Conservation (phyloP, 2,888 invertebrate species). For the Drosophila macrospina region DNA sequence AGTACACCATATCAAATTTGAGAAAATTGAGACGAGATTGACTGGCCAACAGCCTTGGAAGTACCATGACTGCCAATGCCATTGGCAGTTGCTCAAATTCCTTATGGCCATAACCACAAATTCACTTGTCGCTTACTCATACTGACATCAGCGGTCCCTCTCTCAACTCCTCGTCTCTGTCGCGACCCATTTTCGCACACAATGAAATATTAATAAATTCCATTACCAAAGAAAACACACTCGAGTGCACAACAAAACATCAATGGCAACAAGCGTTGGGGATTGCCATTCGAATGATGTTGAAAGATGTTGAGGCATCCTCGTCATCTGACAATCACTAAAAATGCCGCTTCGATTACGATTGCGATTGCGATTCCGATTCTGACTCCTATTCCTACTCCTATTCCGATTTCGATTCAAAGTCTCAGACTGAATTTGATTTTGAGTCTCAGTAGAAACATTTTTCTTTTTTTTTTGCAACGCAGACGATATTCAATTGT, state of each 20-base stretch:
- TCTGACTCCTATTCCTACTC: constrained; percentile 6
- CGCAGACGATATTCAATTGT: constrained; percentile 71
- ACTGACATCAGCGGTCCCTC: constrained; percentile 5
- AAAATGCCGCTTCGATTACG: constrained; percentile 40
- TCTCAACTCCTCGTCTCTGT: background rate
- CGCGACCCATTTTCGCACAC: constrained; percentile 53
- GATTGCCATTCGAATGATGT: constrained; percentile 33
- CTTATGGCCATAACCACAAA: constrained; percentile 63
- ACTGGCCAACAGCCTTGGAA: constrained; percentile 12
- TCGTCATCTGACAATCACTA: constrained; percentile 55
- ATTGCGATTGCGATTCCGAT: constrained; percentile 15
- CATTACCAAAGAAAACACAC: constrained; percentile 79
- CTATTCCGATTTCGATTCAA: constrained; percentile 26
- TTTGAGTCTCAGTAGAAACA: constrained; percentile 49
- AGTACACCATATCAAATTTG: constrained; percentile 16
- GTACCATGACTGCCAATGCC: constrained; percentile 35
- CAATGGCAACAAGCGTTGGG: constrained; percentile 66
- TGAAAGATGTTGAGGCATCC: constrained; percentile 38
- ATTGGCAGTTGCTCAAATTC: constrained; percentile 69
- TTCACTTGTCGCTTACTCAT: constrained; percentile 46
- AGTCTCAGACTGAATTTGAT: constrained; percentile 46
- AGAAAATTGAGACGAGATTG: constrained; percentile 16
- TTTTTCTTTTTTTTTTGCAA: constrained; percentile 63
- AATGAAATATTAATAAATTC: constrained; percentile 81
- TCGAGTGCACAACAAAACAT: constrained; percentile 77